Conservation (phyloP, 2,797 vertebrate species). For the Gila robusta region DNA sequence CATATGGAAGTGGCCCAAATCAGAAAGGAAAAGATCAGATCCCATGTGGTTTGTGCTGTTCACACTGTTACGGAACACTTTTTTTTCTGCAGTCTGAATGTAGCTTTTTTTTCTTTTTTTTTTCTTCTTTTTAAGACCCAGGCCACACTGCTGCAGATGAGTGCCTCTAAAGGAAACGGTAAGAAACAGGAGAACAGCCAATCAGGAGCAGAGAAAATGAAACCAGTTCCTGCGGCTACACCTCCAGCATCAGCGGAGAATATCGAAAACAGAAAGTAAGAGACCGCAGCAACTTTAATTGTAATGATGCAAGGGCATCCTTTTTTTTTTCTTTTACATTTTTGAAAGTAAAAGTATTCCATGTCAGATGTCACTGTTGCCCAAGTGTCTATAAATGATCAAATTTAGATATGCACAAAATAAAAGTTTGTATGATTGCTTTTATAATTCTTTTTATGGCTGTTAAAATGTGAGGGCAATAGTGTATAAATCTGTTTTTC, state of each 20-base stretch:
- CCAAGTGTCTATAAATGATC: background rate
- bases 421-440: background rate
- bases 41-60: too few species aligned
- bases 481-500: background rate
- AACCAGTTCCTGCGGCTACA: conserved; percentile 49
- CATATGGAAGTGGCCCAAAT: too few species aligned
- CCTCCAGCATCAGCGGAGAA: conserved; percentile 70
- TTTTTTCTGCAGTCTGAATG: too few species aligned
- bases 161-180: conserved; percentile 66
- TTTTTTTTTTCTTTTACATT: background rate
- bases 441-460: background rate
- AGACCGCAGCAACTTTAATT: background rate
- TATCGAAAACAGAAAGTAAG: conserved; percentile 84
- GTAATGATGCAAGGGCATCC: background rate
- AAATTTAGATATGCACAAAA: too few species aligned
- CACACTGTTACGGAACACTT: too few species aligned
- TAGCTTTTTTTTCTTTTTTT: too few species aligned
- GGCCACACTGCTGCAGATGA: conserved; percentile 87
- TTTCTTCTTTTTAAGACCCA: conserved; percentile 73
- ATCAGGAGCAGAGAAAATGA: conserved; percentile 67
- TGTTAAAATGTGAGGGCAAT: background rate
- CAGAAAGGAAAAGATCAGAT: too few species aligned
- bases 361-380: background rate
- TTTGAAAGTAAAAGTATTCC: background rate
- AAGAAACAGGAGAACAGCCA: conserved; percentile 74